Evolutionary conservation across 2,797 vertebrate genomes (phyloP), one percentile per base, ranked within the genome.

Genomic region (Ctenopoma kingsleyae): DNA sequence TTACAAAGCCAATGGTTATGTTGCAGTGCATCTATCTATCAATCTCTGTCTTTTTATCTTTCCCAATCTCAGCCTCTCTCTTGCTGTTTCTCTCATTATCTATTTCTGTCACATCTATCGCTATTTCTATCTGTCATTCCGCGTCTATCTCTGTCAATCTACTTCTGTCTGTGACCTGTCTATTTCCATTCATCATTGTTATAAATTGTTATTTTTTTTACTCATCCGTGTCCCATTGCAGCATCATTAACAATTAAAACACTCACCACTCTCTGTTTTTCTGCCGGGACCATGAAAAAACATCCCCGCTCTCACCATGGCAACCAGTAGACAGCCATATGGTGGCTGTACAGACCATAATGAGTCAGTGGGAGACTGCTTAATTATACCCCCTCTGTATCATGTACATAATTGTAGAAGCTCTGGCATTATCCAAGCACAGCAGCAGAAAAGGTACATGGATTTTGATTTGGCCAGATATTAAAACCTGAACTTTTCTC

Each of bases 351-450:
- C 66, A 85, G 76, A 76, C 71, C 75, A 75, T 78, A 80, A 89
- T 86, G 81, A 89, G 84, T 87, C 83, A 68, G 84, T 83, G 83
- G 82, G 82, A 87, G 78, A 78, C 74, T 82, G 67, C 78, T 87
- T 89, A 84, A 91, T 89, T 83, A 88, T 78, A 78, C 80, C 86
- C 76, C 77, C 78, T 82, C 80, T 80, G 74, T 77, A 68, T 81
- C 53, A 2, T 55, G 80, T 44, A n/a, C 35, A 7, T 30, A 20
- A 70, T 22, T 32, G 54, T 16, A 55, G 72, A 71, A 41, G 48
- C 20, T 6, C 48, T 10, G 51, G 16, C 55, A n/a, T 69, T 74
- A 49, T 27, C 32, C 74, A 51, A 43, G 25, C 57, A n/a, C 51
- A 64, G 59, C 49, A 52, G 51, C 46, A 30, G 56, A 2, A 12